Base-by-base conservation (phyloP, 1,140 invertebrate genomes). In the Dendroctonus ponderosae region DNA sequence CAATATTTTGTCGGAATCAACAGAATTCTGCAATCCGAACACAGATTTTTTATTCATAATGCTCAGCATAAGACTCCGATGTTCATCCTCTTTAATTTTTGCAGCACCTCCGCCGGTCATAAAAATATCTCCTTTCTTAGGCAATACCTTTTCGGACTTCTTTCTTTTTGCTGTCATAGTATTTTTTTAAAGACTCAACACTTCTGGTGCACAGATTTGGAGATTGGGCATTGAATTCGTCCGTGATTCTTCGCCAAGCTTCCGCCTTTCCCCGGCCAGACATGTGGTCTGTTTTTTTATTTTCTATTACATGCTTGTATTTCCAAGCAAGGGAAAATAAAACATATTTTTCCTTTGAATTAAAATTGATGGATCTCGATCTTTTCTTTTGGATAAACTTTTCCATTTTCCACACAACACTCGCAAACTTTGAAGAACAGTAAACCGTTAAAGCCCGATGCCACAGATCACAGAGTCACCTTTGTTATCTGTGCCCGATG, bases 31-130 rank as follows among this genome's bases (percentile, higher is more conserved):
- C 37, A 62, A 41, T 26, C 60, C 66, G 62, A 41, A 67, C 40
- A 67, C 51, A 39, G 59, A 62, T 50, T 56, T 67, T n/a, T 53
- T n/a, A 56, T 62, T 67, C 38, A 67, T 56, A 26, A 67, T 53
- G 7, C 14, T 37, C 39, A 62, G 53, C 12, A 56, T 12, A 14
- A 67, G 43, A 54, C 57, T 44, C 41, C 12, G 26, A 37, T 44
- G 26, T 14, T 15, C n/a, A 54, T 62, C 37, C 5, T 9, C 54
- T 53, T 51, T 42, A 14, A 39, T 5, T n/a, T 6, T 38, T 14
- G 38, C 11, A 26, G 52, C n/a, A 7, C 60, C 60, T 39, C 66
- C 66, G 41, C 66, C 66, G n/a, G 66, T 67, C 26, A 37, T 11
- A 11, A 38, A 37, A 26, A 67, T 56, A 39, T 11, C 42, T 56